Evolutionary conservation across 37 sponge, comb jelly and placozoan species (phyloP).

Genomic region (Bolinopsis microptera): DNA sequence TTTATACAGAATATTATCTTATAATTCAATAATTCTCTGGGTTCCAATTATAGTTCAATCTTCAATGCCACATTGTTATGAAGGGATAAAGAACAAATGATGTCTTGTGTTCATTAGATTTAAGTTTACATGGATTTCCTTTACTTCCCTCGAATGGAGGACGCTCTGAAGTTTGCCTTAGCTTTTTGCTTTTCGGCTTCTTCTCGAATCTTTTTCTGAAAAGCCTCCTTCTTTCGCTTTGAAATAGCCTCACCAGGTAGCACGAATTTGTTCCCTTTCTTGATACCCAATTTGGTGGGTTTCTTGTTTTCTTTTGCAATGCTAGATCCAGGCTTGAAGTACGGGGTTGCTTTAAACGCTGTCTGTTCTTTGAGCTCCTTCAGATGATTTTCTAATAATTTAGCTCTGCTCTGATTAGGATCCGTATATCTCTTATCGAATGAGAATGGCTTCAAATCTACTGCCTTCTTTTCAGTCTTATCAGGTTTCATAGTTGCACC

Average conservation of each 20-base stretch:
- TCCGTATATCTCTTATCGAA: constrained; percentile 9
- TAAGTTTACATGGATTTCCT: neutral
- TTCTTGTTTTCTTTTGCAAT: constrained; percentile 1
- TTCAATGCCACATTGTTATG: too few species aligned
- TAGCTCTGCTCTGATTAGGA: neutral
- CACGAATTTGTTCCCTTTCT: neutral
- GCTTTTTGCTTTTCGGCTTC: constrained; percentile 13
- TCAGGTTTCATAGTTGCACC: neutral
- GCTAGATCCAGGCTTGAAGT: neutral
- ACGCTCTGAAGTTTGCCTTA: neutral
- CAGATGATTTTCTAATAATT: constrained; percentile 10
- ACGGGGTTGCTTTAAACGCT: neutral
- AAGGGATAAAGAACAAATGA: too few species aligned
- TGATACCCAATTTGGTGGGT: neutral
- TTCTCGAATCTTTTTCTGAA: constrained; percentile 9
- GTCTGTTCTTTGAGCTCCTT: constrained; percentile 16
- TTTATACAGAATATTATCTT: too few species aligned
- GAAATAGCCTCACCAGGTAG: constrained; percentile 33
- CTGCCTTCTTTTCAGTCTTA: neutral
- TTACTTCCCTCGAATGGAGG: neutral
- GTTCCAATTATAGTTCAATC: too few species aligned
- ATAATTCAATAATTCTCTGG: too few species aligned
- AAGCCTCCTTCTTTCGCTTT: neutral
- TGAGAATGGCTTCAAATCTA: constrained; percentile 9
- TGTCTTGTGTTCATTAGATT: neutral